Conservation (phyloP, 2,888 invertebrate species). For the Theretra japonica region DNA sequence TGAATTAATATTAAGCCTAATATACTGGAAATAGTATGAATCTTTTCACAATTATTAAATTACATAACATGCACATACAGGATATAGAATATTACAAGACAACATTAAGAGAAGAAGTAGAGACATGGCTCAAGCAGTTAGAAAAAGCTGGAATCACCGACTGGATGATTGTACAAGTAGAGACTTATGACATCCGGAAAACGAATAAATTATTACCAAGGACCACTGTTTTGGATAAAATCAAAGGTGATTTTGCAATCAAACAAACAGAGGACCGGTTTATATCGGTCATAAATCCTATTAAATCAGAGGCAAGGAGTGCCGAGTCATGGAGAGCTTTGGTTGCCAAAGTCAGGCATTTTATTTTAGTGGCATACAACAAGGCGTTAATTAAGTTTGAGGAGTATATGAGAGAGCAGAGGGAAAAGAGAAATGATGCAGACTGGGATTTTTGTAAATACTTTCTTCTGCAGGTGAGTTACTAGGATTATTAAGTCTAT, state of each 20-base stretch:
- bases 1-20: neutral
- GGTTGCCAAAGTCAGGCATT: constrained; percentile 91
- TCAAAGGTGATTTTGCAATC: constrained; percentile 95
- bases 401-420: constrained; percentile 94
- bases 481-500: neutral
- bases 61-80: constrained; percentile 77
- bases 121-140: constrained; percentile 93
- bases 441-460: constrained; percentile 98
- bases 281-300: constrained; percentile 95
- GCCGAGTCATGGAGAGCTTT: constrained; percentile 96
- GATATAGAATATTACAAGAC: constrained; percentile 96
- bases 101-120: constrained; percentile 94
- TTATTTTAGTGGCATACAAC: constrained; percentile 94
- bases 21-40: neutral
- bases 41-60: neutral
- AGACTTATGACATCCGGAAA: constrained; percentile 95
- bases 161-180: constrained; percentile 97
- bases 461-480: constrained; percentile 93
- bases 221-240: constrained; percentile 97
- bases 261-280: constrained; percentile 94
- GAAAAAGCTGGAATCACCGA: constrained; percentile 91
- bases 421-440: constrained; percentile 94
- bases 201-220: constrained; percentile 95
- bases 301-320: constrained; percentile 94
- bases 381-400: constrained; percentile 94